Percentiles rank a stretch among this genome's conserved stretches.
These are phyloP conservation scores for Picus viridis DNA, from an alignment of 2,797 vertebrate species.

Conservation along the genomic window DNA sequence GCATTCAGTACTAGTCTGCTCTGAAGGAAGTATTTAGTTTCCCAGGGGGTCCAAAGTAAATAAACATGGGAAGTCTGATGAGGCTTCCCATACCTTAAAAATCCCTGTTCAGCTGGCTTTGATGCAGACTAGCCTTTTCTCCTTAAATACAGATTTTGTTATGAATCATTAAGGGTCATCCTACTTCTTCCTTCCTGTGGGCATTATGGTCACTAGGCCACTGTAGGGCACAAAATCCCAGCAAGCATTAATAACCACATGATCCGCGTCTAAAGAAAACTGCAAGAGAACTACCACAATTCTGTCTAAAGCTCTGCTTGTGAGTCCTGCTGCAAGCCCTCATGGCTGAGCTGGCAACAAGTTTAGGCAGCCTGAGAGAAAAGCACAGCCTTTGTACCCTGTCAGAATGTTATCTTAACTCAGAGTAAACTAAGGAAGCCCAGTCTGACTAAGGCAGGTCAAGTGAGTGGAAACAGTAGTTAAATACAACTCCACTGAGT, in stretches of 20 bases:
- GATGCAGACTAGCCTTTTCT: background rate
- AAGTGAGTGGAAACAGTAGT: background rate
- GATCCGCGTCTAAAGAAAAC: background rate
- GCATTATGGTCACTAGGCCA: background rate
- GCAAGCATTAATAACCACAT: background rate
- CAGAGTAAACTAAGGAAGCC: background rate
- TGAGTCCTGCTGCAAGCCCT: rapidly evolving
- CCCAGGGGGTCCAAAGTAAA: background rate
- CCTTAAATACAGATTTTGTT: background rate
- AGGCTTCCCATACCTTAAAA: background rate
- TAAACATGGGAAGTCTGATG: background rate
- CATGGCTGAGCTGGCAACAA: background rate
- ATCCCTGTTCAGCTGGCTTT: background rate
- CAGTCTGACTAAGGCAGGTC: background rate
- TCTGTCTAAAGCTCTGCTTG: background rate
- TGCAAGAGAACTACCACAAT: background rate
- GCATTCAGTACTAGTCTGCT: rapidly evolving
- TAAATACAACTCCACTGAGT: background rate
- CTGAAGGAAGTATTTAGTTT: background rate
- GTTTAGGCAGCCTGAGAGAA: background rate
- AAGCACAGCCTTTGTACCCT: rapidly evolving
- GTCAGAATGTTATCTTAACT: background rate
- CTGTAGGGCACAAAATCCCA: background rate
- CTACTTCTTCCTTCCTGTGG: background rate
- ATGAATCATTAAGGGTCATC: background rate